Evolutionary conservation across 2,113 vertebrate genomes (phyloP), one percentile per base, ranked within the genome.

Genomic region (Sarotherodon lohbergeri): DNA sequence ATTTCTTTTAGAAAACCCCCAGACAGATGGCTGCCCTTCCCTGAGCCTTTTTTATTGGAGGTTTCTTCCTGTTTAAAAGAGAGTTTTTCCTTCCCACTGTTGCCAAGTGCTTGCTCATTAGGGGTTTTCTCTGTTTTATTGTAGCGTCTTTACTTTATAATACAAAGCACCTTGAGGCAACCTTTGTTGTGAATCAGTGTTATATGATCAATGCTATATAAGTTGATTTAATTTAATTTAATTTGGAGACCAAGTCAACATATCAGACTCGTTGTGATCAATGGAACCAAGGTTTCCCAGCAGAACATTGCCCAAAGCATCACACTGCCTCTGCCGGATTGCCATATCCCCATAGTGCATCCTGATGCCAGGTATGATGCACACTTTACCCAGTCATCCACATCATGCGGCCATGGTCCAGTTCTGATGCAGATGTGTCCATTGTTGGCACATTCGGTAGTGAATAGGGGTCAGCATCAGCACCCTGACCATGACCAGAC

Each of bases 1-100:
- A 66, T 7, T 36, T 39, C 10, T 12, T 39, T 66, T 4, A 39
- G 34, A 39, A 39, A 39, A 39, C 19, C 34, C 61, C 4, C 61
- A 39, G 11, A 0, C 3, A 66, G 1, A 66, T 1, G 17, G 61
- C 2, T n/a, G 10, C 34, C 2, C 0, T n/a, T 66, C 61, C 19
- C 34, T 22, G 19, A 68, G 34, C 61, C 34, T 66, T 66, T 36
- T 68, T 39, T 68, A 11, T 39, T 22, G 19, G 34, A 39, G 34
- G 19, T 13, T 22, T 66, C 19, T 39, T 66, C 34, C 10, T 66
- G 61, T 39, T 39, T 0, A 8, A 19, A 39, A 39, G 34, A 39
- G 2, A 66, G 61, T 66, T 68, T 68, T 68, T 68, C 61, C 61
- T 68, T 68, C 34, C 61, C 61, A 1, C 61, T 66, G 19, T 66